Evolutionary conservation across 2,797 vertebrate genomes (phyloP).

Genomic region (Alcedo quadribrachys): DNA sequence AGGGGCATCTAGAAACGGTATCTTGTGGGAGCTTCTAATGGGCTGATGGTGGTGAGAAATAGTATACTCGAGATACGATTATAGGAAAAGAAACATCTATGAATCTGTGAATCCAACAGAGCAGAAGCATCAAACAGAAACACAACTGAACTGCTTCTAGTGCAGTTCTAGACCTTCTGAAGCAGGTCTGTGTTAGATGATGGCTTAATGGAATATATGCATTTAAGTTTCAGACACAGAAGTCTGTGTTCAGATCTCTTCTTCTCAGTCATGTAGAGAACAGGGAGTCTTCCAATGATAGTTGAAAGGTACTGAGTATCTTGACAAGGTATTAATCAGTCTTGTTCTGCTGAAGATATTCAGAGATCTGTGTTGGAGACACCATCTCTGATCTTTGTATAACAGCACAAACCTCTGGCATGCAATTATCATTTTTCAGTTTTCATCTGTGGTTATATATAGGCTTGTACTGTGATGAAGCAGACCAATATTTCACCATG

Average conservation of each 20-base stretch:
- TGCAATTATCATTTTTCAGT: slow-evolving; percentile 2
- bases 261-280: neutral
- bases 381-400: neutral
- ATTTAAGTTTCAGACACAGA: neutral
- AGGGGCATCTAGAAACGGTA: neutral
- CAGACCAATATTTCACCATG: slow-evolving; percentile 28
- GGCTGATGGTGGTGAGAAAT: neutral
- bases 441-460: slow-evolving; percentile 27
- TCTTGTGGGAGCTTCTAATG: neutral
- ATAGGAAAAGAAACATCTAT: neutral
- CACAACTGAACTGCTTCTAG: neutral
- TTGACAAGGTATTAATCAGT: neutral
- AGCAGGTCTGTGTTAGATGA: neutral
- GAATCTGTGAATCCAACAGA: neutral
- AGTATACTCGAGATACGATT: neutral
- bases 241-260: neutral
- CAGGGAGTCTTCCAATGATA: rapidly evolving
- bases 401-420: neutral
- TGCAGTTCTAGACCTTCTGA: neutral
- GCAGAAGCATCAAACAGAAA: neutral
- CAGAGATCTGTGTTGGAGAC: neutral
- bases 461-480: neutral
- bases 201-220: neutral
- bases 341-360: neutral
- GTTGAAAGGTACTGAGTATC: neutral